Percentiles rank a stretch among this genome's conserved stretches.
phyloP scores from a whole-genome alignment of 1,140 invertebrate genomes.

The Pristionchus pacificus region DNA sequence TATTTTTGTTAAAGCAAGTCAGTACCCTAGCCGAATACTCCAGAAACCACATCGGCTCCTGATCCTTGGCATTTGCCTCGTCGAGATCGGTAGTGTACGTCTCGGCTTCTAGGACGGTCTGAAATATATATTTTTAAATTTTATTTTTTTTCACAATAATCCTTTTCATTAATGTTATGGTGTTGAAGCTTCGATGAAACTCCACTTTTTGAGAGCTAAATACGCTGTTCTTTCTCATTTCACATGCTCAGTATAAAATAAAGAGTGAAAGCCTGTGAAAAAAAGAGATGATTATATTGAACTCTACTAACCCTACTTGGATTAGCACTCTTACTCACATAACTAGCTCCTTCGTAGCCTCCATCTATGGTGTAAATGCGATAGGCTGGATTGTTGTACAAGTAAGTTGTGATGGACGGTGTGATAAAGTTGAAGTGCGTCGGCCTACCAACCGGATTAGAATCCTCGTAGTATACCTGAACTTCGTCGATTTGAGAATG shows the following conservation, averaged over 20 bases:
- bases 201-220: no score
- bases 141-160: no score
- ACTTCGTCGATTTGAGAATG: constrained; percentile 1
- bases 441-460: constrained; percentile 30
- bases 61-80: constrained; percentile 19
- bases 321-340: constrained; percentile 11
- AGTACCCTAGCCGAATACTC: no score
- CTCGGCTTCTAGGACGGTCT: constrained; percentile 22
- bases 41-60: constrained; percentile 19
- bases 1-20: no score
- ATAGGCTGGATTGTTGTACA: constrained; percentile 86
- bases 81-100: constrained; percentile 21
- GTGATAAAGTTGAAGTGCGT: constrained; percentile 42
- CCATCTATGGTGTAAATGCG: constrained; percentile 91
- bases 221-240: no score
- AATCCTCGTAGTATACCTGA: constrained; percentile 40
- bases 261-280: background rate
- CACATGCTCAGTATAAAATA: constrained; percentile 6
- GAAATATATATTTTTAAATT: constrained; percentile 13
- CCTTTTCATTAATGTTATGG: no score
- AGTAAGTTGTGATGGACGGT: constrained; percentile 38
- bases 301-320: no score
- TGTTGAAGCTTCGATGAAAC: no score
- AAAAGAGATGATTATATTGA: constrained; percentile 1
- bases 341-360: constrained; percentile 48